These are phyloP conservation scores for Raphicerus campestris DNA, from an alignment of 2,113 vertebrate genomes.

Conservation along the genomic window DNA sequence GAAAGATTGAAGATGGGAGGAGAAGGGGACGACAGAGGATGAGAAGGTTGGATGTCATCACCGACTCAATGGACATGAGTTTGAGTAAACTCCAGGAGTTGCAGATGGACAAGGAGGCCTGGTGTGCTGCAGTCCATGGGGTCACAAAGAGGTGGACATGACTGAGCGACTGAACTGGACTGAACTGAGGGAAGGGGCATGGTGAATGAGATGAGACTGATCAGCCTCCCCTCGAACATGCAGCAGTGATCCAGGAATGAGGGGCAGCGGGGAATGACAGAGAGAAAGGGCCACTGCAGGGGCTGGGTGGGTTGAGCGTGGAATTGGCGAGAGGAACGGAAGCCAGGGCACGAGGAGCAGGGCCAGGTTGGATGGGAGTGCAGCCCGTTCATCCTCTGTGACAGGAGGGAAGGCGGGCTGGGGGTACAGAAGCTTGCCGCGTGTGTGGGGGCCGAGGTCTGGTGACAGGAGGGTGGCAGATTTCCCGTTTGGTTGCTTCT, in stretches of 20 bases:
- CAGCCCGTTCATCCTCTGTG: fast-evolving
- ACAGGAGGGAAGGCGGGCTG: not conserved
- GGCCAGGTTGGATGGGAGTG: fast-evolving
- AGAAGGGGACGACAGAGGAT: not conserved
- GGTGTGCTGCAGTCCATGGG: not conserved
- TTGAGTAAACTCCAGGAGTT: not conserved
- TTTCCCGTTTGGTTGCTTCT: not conserved
- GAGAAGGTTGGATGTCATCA: not conserved
- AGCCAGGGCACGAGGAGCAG: not conserved
- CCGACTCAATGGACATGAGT: not conserved
- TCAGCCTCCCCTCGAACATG: too few species aligned
- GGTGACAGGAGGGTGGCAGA: not conserved
- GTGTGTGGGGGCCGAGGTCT: fast-evolving
- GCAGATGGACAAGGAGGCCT: not conserved
- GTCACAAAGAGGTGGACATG: not conserved
- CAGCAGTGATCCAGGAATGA: not conserved
- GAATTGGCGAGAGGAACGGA: not conserved
- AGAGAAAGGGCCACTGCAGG: not conserved
- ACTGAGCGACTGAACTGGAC: not conserved
- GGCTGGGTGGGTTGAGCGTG: not conserved
- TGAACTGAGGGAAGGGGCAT: not conserved
- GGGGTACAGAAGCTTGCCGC: too few species aligned
- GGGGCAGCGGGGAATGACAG: not conserved
- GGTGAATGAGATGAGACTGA: not conserved
- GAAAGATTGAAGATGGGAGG: not conserved